These are phyloP conservation scores for Euglossa dilemma DNA, from an alignment of 1,140 invertebrate species.

Conservation along the genomic window DNA sequence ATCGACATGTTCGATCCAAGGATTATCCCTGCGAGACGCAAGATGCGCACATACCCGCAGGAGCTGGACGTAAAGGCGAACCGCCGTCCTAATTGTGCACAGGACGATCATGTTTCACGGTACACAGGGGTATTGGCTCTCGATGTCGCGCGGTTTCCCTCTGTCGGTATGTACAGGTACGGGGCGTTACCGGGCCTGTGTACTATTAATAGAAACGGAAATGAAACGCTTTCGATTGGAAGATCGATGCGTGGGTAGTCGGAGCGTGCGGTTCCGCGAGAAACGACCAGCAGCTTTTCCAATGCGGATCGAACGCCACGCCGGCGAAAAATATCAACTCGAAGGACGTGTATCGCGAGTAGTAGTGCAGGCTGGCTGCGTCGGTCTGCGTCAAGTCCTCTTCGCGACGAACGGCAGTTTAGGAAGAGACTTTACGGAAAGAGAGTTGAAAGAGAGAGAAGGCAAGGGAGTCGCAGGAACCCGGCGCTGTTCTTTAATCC, in stretches of 20 bases:
- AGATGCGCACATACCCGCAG: constrained; percentile 33
- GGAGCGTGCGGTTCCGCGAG: background rate
- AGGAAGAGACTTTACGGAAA: background rate
- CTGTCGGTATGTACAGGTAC: constrained; percentile 17
- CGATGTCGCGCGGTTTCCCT: constrained; percentile 49
- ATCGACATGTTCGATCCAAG: constrained; percentile 42
- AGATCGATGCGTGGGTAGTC: background rate
- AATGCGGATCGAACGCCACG: background rate
- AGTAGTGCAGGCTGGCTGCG: background rate
- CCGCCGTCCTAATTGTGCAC: constrained; percentile 57
- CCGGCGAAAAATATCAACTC: background rate
- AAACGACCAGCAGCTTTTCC: background rate
- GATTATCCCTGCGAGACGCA: constrained; percentile 37
- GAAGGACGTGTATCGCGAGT: too few species aligned
- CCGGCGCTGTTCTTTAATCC: background rate
- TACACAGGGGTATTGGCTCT: constrained; percentile 61
- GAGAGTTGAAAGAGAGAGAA: constrained; percentile 1
- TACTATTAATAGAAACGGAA: constrained; percentile 14
- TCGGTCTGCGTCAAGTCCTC: background rate
- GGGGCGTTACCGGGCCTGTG: constrained; percentile 21
- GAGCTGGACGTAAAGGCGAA: constrained; percentile 51
- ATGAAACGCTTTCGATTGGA: constrained; percentile 5
- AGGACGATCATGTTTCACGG: constrained; percentile 63
- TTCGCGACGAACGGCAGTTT: background rate
- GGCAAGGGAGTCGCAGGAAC: background rate